Evolutionary conservation across 2,113 vertebrate genomes (phyloP).

Genomic region (Cyanoramphus novaezelandiae): DNA sequence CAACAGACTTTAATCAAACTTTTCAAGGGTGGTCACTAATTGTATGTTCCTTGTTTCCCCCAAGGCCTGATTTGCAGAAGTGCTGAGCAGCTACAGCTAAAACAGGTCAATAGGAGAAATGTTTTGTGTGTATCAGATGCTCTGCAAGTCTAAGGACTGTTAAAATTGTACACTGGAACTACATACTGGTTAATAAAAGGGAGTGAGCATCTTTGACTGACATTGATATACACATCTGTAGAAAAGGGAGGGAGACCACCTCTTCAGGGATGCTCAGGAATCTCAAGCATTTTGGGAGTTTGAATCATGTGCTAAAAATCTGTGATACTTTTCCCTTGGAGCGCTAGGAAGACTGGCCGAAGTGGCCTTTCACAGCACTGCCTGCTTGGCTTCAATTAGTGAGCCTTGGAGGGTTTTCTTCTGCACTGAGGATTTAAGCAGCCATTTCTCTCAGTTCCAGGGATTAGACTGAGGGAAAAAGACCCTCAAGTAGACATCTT

Average conservation of each 20-base stretch:
- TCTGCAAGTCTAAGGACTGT: not conserved
- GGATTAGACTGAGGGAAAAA: not conserved
- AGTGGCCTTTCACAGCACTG: not conserved
- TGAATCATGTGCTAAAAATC: not conserved
- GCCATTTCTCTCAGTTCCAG: not conserved
- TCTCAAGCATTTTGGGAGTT: not conserved
- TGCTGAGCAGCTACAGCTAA: not conserved
- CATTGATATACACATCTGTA: not conserved
- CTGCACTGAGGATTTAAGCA: not conserved
- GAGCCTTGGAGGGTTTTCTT: not conserved
- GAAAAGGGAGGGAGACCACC: not conserved
- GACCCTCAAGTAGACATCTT: not conserved
- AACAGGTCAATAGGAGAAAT: not conserved
- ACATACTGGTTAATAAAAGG: not conserved
- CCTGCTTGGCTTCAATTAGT: not conserved
- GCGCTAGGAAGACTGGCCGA: not conserved
- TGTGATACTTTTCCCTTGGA: not conserved
- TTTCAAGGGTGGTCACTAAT: constrained; percentile 4
- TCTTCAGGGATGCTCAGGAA: not conserved
- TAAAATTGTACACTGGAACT: not conserved
- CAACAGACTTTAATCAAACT: constrained; percentile 34
- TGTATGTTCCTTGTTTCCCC: not conserved
- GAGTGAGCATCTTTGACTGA: not conserved
- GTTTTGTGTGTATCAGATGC: not conserved
- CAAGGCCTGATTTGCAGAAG: not conserved